Evolutionary conservation across 2,797 vertebrate genomes (phyloP).

Genomic region (Coregonus ussuriensis): DNA sequence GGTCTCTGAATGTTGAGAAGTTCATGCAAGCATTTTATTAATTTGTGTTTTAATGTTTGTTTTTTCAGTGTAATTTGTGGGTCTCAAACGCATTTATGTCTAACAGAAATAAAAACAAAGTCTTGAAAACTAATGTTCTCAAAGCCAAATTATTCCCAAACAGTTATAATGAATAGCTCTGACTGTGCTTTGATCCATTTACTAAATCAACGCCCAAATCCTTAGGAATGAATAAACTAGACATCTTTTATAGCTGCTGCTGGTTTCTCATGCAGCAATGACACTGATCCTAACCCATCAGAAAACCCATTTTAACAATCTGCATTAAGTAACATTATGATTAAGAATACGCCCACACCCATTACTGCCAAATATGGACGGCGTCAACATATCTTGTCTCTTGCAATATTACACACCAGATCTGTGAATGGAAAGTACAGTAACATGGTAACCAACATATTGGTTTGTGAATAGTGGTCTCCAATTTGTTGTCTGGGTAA

Average conservation of each 20-base stretch:
- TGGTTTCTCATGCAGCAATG: conserved; percentile 45
- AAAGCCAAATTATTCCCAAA: conserved; percentile 8
- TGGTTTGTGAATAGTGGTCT: background rate
- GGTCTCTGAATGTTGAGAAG: background rate
- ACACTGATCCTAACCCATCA: conserved; percentile 46
- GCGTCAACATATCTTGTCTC: background rate
- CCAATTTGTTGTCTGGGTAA: background rate
- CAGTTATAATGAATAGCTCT: conserved; percentile 32
- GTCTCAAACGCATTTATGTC: background rate
- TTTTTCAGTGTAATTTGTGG: conserved; percentile 25
- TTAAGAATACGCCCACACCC: conserved; percentile 35
- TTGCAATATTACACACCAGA: background rate
- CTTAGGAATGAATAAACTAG: conserved; percentile 48
- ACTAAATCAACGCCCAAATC: conserved; percentile 30
- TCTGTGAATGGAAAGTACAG: background rate
- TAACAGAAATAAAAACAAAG: conserved; percentile 21
- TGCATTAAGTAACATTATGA: conserved; percentile 30
- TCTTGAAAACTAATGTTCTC: conserved; percentile 12
- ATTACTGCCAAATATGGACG: conserved; percentile 28
- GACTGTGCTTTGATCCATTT: conserved; percentile 31
- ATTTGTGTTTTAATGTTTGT: conserved; percentile 21
- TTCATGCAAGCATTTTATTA: conserved; percentile 39
- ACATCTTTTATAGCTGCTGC: conserved; percentile 12
- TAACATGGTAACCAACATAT: background rate
- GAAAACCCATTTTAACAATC: conserved; percentile 28